Percentiles rank a stretch among this genome's conserved stretches.
Evolutionary conservation across 2,797 vertebrate species (phyloP).

Genomic region (Sebastiscus albofasciatus): DNA sequence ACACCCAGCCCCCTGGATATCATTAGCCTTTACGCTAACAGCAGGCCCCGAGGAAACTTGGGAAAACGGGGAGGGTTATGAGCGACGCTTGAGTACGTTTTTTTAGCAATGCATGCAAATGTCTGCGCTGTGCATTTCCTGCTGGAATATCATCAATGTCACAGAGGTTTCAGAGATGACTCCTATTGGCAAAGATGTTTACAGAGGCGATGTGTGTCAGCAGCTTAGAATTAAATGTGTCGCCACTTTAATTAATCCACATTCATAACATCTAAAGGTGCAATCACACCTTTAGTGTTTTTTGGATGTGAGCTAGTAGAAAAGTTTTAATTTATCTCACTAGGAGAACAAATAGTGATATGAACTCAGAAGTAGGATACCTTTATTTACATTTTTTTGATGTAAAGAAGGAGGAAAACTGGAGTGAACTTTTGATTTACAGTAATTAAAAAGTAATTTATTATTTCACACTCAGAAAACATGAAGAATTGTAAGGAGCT

Average conservation of each 20-base stretch:
- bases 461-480: background rate
- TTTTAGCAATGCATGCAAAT: constrained; percentile 89
- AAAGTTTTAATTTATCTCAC: background rate
- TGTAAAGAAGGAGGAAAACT: background rate
- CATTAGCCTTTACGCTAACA: constrained; percentile 89
- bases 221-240: constrained; percentile 39
- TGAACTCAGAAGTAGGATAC: background rate
- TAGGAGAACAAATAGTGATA: background rate
- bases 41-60: constrained; percentile 83
- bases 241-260: constrained; percentile 36
- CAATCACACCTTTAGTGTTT: constrained; percentile 25
- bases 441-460: background rate
- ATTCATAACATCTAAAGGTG: constrained; percentile 28
- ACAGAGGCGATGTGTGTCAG: constrained; percentile 30
- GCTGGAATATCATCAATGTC: constrained; percentile 70
- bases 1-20: constrained; percentile 85
- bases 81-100: constrained; percentile 82
- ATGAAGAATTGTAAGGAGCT: background rate
- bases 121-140: constrained; percentile 86
- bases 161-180: background rate
- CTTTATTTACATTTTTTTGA: background rate
- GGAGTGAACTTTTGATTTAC: background rate
- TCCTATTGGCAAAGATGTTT: constrained; percentile 8
- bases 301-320: background rate
- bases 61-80: constrained; percentile 46